Conservation (phyloP, 2,888 invertebrate genomes). For the Buathra laborator region DNA sequence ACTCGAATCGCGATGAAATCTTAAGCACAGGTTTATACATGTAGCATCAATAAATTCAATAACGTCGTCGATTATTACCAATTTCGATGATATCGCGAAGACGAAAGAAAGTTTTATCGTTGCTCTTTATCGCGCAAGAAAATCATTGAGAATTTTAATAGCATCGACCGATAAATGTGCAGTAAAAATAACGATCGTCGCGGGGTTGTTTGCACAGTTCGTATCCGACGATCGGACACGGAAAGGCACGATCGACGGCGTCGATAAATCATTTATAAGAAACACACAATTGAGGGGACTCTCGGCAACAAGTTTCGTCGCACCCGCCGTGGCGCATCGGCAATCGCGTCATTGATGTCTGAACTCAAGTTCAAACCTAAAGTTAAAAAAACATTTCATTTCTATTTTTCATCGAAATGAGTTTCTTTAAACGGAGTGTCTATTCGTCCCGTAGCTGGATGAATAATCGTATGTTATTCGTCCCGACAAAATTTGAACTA, state of each 20-base stretch:
- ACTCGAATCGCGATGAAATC: neutral
- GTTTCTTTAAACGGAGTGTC: too few relatives aligned
- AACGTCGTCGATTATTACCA: slow-evolving; percentile 23
- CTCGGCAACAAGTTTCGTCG: too few relatives aligned
- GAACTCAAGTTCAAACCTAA: too few relatives aligned
- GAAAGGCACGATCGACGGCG: slow-evolving; percentile 29
- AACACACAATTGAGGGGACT: neutral
- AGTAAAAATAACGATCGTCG: slow-evolving; percentile 47
- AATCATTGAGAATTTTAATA: slow-evolving; percentile 55
- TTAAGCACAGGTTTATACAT: neutral
- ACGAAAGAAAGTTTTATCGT: slow-evolving; percentile 39
- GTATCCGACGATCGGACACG: slow-evolving; percentile 16
- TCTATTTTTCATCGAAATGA: too few relatives aligned
- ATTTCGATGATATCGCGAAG: slow-evolving; percentile 44
- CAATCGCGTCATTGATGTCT: neutral
- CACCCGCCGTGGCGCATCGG: too few relatives aligned
- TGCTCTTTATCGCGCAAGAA: slow-evolving; percentile 43
- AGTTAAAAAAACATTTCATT: too few relatives aligned
- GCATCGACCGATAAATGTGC: slow-evolving; percentile 60
- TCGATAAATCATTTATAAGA: slow-evolving; percentile 35
- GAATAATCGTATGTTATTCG: too few relatives aligned
- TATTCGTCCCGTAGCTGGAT: too few relatives aligned
- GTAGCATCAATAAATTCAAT: slow-evolving; percentile 16
- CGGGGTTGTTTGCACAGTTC: slow-evolving; percentile 4
- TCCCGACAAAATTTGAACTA: too few relatives aligned